Evolutionary conservation across 2,797 vertebrate species (phyloP), one percentile per base, ranked within the genome.

Genomic region (Clarias fuscus): DNA sequence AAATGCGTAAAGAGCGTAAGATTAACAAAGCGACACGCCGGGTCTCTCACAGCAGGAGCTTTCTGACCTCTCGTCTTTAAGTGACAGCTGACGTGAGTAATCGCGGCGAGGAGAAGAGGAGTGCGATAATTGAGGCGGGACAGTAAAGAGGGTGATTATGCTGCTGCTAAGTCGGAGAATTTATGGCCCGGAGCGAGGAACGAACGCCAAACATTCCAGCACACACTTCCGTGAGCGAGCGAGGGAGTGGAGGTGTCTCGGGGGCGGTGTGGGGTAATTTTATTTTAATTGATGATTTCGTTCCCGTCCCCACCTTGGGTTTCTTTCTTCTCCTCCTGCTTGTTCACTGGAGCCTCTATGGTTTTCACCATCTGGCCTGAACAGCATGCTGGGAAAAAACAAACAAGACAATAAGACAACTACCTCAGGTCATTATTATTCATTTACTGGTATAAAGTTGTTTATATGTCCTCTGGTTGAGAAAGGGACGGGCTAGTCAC

Each of bases 291-390:
- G 20, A 78, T 68, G 20, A 40, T n/a, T 64, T 81, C 24, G 27
- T 65, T 56, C 64, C 33, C n/a, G 11, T 7, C 58, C 95, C 91
- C 91, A 99, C 98, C 97, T 94, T 96, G 97, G 7, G 96, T 93
- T 87, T 99, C 98, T 92, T 98, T 99, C 92, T 99, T 98, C 89
- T 99, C 98, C 91, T 98, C 98, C 67, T 97, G 97, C 87, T 97
- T 95, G 91, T 93, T 97, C 82, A 92, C 94, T 85, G 97, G 97
- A 86, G 95, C 96, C 91, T 99, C 98, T 0, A 97, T 95, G 0
- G 95, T 95, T 92, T 99, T 99, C 88, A 97, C 96, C 0, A 97
- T 95, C 89, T 98, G 96, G 86, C 97, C 97, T 3, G 96, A 94
- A 88, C 98, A 99, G 92, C 98, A 99, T 17, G 97, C 98, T 99